A percentile compares a stretch with the other conserved stretches of the same genome.
Conservation (phyloP, 2,113 vertebrate species). For the Pimephales promelas region DNA sequence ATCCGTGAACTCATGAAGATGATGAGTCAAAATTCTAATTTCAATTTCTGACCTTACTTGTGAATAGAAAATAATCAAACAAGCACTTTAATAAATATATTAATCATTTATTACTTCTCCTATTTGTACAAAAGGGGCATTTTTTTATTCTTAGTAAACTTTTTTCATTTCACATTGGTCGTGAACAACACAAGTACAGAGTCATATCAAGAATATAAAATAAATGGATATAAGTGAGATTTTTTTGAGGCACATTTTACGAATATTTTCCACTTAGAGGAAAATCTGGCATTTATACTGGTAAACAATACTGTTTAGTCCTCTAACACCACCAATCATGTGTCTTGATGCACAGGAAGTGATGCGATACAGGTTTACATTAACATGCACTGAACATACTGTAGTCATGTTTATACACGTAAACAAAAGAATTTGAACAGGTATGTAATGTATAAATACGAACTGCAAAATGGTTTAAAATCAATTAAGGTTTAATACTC, state of each 20-base stretch:
- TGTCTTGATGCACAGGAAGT: background rate
- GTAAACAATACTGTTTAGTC: slow-evolving; percentile 3
- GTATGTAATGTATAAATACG: background rate
- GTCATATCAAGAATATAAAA: background rate
- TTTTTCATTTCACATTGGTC: background rate
- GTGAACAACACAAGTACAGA: background rate
- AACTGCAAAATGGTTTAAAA: background rate
- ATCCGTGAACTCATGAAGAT: background rate
- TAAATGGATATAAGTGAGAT: background rate
- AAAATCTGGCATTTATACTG: background rate
- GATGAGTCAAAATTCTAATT: background rate
- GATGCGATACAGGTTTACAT: background rate
- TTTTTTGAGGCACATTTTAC: background rate
- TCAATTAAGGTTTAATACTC: background rate
- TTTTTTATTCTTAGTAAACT: background rate
- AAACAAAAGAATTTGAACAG: background rate
- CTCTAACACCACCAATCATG: background rate
- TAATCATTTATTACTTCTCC: slow-evolving; percentile 38
- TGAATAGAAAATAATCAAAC: background rate
- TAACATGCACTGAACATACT: background rate
- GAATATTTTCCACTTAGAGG: background rate
- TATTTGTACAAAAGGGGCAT: slow-evolving; percentile 41
- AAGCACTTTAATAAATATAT: slow-evolving; percentile 46
- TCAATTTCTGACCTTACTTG: background rate
- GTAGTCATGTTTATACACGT: background rate